Percentiles rank a stretch among this genome's conserved stretches.
Conservation (phyloP, 2,113 vertebrate species). For the Elgaria multicarinata region DNA sequence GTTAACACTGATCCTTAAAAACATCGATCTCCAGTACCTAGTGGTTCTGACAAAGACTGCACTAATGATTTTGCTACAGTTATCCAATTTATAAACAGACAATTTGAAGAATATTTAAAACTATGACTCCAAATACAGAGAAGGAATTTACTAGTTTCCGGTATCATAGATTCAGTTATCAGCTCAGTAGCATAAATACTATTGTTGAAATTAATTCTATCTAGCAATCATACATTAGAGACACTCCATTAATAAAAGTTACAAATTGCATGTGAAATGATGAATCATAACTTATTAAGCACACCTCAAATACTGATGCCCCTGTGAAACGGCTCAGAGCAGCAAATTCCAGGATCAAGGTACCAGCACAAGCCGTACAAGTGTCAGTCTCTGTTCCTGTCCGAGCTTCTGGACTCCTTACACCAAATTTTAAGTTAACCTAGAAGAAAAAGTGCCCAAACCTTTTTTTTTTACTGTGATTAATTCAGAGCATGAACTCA, state of each 20-base stretch:
- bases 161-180: neutral
- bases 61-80: neutral
- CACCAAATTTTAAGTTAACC: conserved; percentile 94
- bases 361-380: conserved; percentile 97
- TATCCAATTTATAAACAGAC: neutral
- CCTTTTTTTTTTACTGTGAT: neutral
- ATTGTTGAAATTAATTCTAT: neutral
- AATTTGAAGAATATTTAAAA: neutral
- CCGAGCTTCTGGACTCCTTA: conserved; percentile 92
- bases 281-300: conserved; percentile 54
- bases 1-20: neutral
- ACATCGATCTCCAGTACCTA: neutral
- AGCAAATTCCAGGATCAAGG: conserved; percentile 97
- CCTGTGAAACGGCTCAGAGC: conserved; percentile 97
- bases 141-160: neutral
- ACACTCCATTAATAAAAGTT: neutral
- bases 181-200: neutral
- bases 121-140: neutral
- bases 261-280: neutral
- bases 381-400: conserved; percentile 98
- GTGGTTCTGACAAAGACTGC: neutral
- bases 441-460: conserved; percentile 58
- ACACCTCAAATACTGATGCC: conserved; percentile 95
- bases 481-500: too few relatives aligned
- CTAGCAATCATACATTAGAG: neutral